These are phyloP conservation scores for Catonia carolina DNA, from an alignment of 2,888 invertebrate species.

Conservation along the genomic window DNA sequence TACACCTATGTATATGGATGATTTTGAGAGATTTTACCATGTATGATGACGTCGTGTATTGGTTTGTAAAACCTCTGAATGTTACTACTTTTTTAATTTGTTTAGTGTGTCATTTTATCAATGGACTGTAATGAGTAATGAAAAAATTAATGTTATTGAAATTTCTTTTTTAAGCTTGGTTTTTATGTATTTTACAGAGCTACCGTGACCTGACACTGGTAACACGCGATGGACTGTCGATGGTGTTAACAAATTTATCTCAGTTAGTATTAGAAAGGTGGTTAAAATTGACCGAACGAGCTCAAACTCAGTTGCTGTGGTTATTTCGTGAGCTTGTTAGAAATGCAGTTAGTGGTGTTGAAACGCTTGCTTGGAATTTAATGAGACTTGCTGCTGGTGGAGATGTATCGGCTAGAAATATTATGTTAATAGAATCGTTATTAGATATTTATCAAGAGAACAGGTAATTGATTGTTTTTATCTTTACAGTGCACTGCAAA, in stretches of 20 bases:
- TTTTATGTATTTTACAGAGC: conserved; percentile 48
- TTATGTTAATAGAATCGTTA: conserved; percentile 82
- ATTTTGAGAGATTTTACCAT: too few species aligned
- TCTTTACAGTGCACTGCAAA: too few species aligned
- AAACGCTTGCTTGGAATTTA: conserved; percentile 84
- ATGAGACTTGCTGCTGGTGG: conserved; percentile 93
- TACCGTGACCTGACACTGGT: conserved; percentile 88
- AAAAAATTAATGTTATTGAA: too few species aligned
- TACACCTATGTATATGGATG: too few species aligned
- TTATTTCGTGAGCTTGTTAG: conserved; percentile 85
- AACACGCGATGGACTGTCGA: conserved; percentile 79
- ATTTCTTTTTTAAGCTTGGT: too few species aligned
- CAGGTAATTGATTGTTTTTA: too few species aligned
- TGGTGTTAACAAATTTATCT: conserved; percentile 73
- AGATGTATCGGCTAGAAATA: conserved; percentile 78
- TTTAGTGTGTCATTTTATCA: too few species aligned
- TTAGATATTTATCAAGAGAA: conserved; percentile 87
- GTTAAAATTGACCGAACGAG: conserved; percentile 74
- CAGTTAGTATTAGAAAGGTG: conserved; percentile 85
- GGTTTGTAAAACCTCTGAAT: too few species aligned
- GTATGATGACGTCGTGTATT: too few species aligned
- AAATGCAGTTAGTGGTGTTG: conserved; percentile 79
- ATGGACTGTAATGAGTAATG: too few species aligned
- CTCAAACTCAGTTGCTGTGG: conserved; percentile 82
- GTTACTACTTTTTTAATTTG: too few species aligned